Evolutionary conservation across 2,888 invertebrate species (phyloP).

Genomic region (Torymus aiolomorphi): DNA sequence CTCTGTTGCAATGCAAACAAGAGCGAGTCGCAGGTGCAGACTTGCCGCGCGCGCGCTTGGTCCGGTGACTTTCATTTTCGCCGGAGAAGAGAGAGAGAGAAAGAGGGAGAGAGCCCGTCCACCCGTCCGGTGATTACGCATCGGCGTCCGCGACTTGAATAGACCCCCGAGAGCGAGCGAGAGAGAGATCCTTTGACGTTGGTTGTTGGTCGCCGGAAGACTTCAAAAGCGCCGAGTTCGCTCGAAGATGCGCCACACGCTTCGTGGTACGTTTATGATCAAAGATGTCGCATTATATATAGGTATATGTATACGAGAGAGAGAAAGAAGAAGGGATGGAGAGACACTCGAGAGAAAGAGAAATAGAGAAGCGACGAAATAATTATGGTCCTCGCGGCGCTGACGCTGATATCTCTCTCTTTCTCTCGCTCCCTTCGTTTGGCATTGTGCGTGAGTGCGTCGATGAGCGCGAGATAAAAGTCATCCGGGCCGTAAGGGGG

Average conservation of each 20-base stretch:
- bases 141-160: constrained; percentile 48
- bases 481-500: constrained; percentile 36
- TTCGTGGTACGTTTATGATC: constrained; percentile 69
- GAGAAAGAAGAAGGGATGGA: constrained; percentile 38
- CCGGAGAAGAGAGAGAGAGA: neutral
- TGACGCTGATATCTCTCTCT: neutral
- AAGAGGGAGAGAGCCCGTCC: neutral
- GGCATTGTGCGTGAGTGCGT: constrained; percentile 23
- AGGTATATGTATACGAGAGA: neutral
- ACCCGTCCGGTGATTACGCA: constrained; percentile 42
- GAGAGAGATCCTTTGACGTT: constrained; percentile 55
- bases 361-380: constrained; percentile 62
- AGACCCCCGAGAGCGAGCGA: constrained; percentile 16
- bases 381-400: constrained; percentile 52
- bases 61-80: constrained; percentile 51
- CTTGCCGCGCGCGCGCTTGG: neutral
- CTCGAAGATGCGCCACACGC: constrained; percentile 64
- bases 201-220: constrained; percentile 61
- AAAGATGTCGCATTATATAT: constrained; percentile 67
- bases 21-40: constrained; percentile 44
- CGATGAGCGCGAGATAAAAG: constrained; percentile 54
- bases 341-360: constrained; percentile 60
- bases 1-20: neutral
- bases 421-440: neutral
- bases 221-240: constrained; percentile 70